Evolutionary conservation across 2,113 vertebrate genomes (phyloP), one percentile per base, ranked within the genome.

Genomic region (Lethenteron reissneri): DNA sequence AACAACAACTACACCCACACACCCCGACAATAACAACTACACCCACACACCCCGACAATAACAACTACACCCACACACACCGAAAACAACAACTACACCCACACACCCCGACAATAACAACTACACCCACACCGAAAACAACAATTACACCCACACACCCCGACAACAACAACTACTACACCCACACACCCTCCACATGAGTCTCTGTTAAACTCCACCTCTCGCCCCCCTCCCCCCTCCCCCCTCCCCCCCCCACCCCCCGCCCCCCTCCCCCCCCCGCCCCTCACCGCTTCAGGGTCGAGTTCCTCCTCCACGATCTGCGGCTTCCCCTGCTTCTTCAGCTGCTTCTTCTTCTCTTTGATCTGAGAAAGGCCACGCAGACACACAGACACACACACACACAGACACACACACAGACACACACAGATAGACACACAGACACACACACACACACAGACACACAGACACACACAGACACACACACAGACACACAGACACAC

Each of bases 321-420:
- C 72, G 83, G 56, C 77, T 96, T 99, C 19, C 94, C 92, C 25
- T 99, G 92, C 75, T 99, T 99, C 82, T 99, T 99, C 69, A 99
- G 71, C 74, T 92, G 89, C 77, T 99, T 99, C 80, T 82, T 94
- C 80, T 95, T 90, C 79, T 99, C 89, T 79, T 84, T 90, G 76
- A 92, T 88, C 92, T 99, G 74, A 77, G 72, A 74, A 72, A 13
- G 74, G 14, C 14, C 60, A 64, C 60, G 17, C 60, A 64, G 14
- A 64, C 60, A 64, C 17, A 19, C 17, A 19, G 17, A 19, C 17
- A 19, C 17, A 19, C 17, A 19, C 17, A 19, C 17, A 19, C 17
- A 19, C 17, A 19, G 17, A 19, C 17, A 19, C 17, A 19, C 17
- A 19, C 17, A 19, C 17, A 19, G 17, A 19, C 17, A 19, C 17